These are phyloP conservation scores for Sebastes fasciatus DNA, from an alignment of 2,113 vertebrate genomes.

Conservation along the genomic window DNA sequence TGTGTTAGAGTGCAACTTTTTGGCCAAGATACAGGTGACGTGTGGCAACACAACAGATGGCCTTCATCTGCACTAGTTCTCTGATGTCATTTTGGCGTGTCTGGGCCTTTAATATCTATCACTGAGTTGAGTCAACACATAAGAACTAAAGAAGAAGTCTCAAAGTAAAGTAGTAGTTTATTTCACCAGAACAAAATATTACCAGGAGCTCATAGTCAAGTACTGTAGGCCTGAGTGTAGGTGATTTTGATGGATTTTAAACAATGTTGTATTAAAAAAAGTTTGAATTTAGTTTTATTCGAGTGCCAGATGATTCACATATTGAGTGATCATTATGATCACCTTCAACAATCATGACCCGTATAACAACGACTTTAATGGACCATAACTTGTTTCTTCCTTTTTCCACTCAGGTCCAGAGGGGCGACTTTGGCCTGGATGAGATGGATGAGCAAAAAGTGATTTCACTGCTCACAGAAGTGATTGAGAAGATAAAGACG, in stretches of 20 bases:
- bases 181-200: not conserved
- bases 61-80: no score
- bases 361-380: not conserved
- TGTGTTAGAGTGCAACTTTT: no score
- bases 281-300: not conserved
- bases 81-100: no score
- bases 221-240: no score
- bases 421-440: slow-evolving; percentile 33
- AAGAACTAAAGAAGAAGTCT: not conserved
- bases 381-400: not conserved
- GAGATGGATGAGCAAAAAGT: slow-evolving; percentile 73
- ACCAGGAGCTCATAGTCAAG: not conserved
- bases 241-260: not conserved
- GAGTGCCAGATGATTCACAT: not conserved
- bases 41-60: no score
- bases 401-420: slow-evolving; percentile 7
- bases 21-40: no score
- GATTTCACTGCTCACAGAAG: slow-evolving; percentile 71
- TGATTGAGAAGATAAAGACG: slow-evolving; percentile 77
- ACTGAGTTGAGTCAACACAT: not conserved
- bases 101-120: not conserved
- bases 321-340: not conserved
- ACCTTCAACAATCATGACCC: not conserved
- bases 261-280: not conserved
- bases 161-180: not conserved